phyloP scores from a whole-genome alignment of 1,140 invertebrate species.

The Helicoverpa armigera region DNA sequence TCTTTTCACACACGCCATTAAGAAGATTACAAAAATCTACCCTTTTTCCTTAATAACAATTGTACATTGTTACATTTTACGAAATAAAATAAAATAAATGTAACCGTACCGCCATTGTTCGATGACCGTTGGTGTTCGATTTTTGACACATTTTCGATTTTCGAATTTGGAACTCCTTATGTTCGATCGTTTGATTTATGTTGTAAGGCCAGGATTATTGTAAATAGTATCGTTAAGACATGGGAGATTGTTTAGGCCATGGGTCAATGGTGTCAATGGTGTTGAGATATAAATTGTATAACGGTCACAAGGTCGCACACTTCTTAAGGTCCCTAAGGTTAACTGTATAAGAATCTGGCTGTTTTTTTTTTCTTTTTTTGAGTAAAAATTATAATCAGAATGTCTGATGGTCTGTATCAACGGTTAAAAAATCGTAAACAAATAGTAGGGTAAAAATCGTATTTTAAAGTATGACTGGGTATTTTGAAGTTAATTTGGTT shows the following conservation, averaged over 20 bases:
- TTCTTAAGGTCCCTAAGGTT: constrained; percentile 73
- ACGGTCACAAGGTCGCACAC: constrained; percentile 79
- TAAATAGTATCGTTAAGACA: constrained; percentile 60
- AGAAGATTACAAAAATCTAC: constrained; percentile 86
- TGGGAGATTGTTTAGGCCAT: constrained; percentile 79
- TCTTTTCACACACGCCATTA: constrained; percentile 86
- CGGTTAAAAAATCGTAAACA: no score
- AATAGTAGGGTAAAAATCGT: no score
- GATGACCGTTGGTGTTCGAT: constrained; percentile 72
- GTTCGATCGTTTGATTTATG: constrained; percentile 83
- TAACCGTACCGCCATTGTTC: constrained; percentile 69
- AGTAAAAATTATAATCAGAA: no score
- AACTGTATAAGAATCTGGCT: constrained; percentile 62
- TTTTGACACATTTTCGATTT: constrained; percentile 82
- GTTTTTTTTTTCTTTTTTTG: background rate
- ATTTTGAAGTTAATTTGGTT: no score
- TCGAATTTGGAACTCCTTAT: constrained; percentile 72
- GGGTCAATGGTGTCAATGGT: constrained; percentile 79
- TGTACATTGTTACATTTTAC: constrained; percentile 82
- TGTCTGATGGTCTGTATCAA: no score
- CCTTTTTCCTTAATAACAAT: constrained; percentile 84
- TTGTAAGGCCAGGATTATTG: constrained; percentile 68
- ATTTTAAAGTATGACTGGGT: background rate
- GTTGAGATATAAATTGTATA: constrained; percentile 69
- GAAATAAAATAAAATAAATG: constrained; percentile 73